These are phyloP conservation scores for Limnephilus rhombicus DNA, from an alignment of 2,888 invertebrate species.

Conservation along the genomic window DNA sequence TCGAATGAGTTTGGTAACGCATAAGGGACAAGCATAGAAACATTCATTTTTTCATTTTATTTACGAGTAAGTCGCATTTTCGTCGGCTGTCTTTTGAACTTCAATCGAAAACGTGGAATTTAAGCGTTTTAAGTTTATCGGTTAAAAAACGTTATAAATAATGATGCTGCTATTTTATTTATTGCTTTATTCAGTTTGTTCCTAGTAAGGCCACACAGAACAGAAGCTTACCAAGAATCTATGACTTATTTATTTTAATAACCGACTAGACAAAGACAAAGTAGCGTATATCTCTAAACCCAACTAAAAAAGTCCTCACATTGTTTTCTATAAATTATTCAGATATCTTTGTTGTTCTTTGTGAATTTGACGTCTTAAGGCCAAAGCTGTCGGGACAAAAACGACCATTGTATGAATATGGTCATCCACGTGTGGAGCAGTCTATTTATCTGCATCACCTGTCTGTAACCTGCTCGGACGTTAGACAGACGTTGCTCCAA, in stretches of 20 bases:
- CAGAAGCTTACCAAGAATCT: background rate
- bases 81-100: too few species aligned
- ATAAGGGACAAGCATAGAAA: too few species aligned
- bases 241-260: background rate
- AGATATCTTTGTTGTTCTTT: slow-evolving; percentile 32
- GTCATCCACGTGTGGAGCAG: slow-evolving; percentile 13
- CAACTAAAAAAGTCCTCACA: background rate
- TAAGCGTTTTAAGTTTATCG: background rate
- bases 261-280: background rate
- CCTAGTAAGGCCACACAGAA: background rate
- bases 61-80: too few species aligned
- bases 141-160: background rate
- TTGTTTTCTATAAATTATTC: slow-evolving; percentile 39
- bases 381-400: slow-evolving; percentile 9
- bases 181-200: background rate
- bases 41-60: too few species aligned
- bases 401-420: slow-evolving; percentile 17
- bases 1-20: too few species aligned
- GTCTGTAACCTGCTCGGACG: background rate
- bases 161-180: background rate
- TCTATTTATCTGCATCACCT: slow-evolving; percentile 7
- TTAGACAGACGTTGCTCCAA: background rate
- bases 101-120: background rate
- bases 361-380: slow-evolving; percentile 31
- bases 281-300: background rate